Percentiles rank a stretch among this genome's conserved stretches.
These are phyloP conservation scores for Camponotus vicinus DNA, from an alignment of 1,140 invertebrate species.

Conservation along the genomic window DNA sequence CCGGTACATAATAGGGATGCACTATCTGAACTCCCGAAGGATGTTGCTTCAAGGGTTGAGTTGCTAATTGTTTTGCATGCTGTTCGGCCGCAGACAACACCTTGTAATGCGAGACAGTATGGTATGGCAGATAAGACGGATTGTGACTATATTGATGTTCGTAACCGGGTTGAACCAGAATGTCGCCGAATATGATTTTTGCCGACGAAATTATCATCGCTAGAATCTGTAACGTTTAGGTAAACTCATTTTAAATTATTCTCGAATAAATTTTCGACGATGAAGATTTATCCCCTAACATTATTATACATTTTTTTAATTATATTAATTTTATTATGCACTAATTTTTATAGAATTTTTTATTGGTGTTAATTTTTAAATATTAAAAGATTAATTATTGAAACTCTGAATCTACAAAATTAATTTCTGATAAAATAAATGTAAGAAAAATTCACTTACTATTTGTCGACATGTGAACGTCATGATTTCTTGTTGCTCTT, in stretches of 20 bases:
- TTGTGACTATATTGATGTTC: background rate
- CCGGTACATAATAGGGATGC: too few relatives aligned
- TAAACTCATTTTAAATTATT: background rate
- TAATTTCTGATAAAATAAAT: background rate
- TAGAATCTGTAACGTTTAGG: constrained; percentile 40
- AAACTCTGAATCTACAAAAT: background rate
- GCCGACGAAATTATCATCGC: background rate
- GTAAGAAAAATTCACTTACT: constrained; percentile 50
- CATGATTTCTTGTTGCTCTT: background rate
- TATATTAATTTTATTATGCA: background rate
- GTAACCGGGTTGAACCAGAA: constrained; percentile 60
- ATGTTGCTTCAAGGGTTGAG: too few relatives aligned
- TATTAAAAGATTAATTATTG: background rate
- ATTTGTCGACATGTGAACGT: constrained; percentile 1
- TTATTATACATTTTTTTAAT: too few relatives aligned
- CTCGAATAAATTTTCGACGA: background rate
- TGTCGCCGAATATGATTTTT: constrained; percentile 18
- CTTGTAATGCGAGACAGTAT: background rate
- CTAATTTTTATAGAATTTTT: background rate
- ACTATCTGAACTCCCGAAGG: too few relatives aligned
- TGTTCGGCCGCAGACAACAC: background rate
- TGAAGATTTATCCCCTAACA: background rate
- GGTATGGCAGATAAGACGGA: background rate
- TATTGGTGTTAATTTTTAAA: background rate
- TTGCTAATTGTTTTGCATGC: background rate